phyloP scores from a whole-genome alignment of 2,888 invertebrate genomes.

The Cephus rjabovi region DNA sequence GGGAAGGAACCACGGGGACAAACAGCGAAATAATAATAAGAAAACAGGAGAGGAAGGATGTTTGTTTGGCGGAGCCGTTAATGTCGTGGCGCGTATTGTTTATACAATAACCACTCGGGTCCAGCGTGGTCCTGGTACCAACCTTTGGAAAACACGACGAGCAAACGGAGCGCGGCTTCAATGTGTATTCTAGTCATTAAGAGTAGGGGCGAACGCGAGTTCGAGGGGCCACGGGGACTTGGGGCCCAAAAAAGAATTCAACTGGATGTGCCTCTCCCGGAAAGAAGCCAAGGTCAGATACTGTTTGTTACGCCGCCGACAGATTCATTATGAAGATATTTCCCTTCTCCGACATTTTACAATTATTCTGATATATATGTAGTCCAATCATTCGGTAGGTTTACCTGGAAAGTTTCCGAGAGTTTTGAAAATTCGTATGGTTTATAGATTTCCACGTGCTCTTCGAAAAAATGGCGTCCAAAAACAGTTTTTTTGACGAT shows the following conservation, averaged over 20 bases:
- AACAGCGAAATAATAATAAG: slow-evolving; percentile 43
- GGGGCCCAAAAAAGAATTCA: background rate
- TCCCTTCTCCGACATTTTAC: background rate
- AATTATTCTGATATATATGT: too few relatives aligned
- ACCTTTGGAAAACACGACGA: slow-evolving; percentile 54
- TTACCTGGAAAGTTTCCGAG: too few relatives aligned
- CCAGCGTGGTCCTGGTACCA: slow-evolving; percentile 38
- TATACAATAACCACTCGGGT: slow-evolving; percentile 48
- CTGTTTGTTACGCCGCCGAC: background rate
- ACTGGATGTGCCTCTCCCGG: background rate
- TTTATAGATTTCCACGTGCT: too few relatives aligned
- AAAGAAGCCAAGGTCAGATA: background rate
- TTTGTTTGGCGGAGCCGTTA: slow-evolving; percentile 57
- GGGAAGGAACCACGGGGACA: slow-evolving; percentile 12
- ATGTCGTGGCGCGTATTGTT: slow-evolving; percentile 53
- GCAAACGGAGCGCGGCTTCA: slow-evolving; percentile 8
- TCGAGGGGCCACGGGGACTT: background rate
- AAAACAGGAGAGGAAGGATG: slow-evolving; percentile 44
- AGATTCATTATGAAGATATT: background rate
- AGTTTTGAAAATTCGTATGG: too few relatives aligned
- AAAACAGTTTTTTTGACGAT: too few relatives aligned
- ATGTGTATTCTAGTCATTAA: slow-evolving; percentile 5
- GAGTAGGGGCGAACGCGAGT: background rate
- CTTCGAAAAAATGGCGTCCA: too few relatives aligned
- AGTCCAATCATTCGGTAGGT: too few relatives aligned